phyloP scores from a whole-genome alignment of 2,113 vertebrate genomes.

The Mugil cephalus region DNA sequence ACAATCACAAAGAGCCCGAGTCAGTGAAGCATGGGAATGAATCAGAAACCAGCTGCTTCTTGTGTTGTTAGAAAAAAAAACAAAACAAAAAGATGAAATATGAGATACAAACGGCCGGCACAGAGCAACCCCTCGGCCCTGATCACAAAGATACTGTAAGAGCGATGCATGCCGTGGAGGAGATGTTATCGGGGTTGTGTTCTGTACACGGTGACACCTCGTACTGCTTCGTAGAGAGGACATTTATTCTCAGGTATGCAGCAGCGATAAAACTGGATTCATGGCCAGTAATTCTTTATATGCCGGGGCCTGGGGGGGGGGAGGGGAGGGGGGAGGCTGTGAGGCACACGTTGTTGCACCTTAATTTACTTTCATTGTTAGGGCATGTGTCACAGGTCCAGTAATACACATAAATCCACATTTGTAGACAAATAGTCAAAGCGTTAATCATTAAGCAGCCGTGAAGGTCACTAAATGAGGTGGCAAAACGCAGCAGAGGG shows the following conservation, averaged over 20 bases:
- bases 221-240: slow-evolving; percentile 53
- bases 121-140: slow-evolving; percentile 26
- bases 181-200: slow-evolving; percentile 53
- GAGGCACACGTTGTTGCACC: slow-evolving; percentile 30
- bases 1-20: neutral
- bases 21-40: slow-evolving; percentile 9
- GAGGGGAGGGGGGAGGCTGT: slow-evolving; percentile 38
- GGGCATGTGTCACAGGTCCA: slow-evolving; percentile 16
- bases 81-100: slow-evolving; percentile 66
- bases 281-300: slow-evolving; percentile 35
- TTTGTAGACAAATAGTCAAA: neutral
- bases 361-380: slow-evolving; percentile 56
- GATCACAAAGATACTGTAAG: slow-evolving; percentile 62
- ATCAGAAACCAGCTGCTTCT: slow-evolving; percentile 30
- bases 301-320: slow-evolving; percentile 43
- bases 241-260: slow-evolving; percentile 70
- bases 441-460: neutral
- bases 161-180: slow-evolving; percentile 40
- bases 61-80: slow-evolving; percentile 14
- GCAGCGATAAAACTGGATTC: slow-evolving; percentile 68
- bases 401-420: neutral
- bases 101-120: slow-evolving; percentile 43
- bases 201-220: slow-evolving; percentile 63
- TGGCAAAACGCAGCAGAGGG: no score
- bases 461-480: neutral